These are phyloP conservation scores for Parus major DNA, from an alignment of 2,113 vertebrate genomes.

Conservation along the genomic window DNA sequence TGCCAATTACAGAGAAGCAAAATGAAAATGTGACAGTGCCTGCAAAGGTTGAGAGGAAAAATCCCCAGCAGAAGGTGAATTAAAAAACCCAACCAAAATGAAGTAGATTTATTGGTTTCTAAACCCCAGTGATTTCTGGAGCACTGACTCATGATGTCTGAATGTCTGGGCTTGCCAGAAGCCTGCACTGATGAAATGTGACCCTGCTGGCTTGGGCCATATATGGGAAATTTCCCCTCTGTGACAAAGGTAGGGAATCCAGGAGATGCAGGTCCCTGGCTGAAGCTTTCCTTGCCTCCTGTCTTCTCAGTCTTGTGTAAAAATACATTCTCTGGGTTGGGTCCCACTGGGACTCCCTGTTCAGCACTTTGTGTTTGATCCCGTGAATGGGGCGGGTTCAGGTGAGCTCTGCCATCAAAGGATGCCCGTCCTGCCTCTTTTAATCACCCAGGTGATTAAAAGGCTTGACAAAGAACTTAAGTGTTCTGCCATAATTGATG, in stretches of 20 bases:
- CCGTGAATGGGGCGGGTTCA: neutral
- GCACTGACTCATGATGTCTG: conserved; percentile 27
- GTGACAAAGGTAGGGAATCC: neutral
- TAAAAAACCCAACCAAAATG: neutral
- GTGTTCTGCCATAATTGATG: neutral
- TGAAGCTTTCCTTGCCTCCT: neutral
- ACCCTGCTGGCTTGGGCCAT: neutral
- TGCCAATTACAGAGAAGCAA: neutral
- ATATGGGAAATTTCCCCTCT: neutral
- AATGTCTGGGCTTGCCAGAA: conserved; percentile 29
- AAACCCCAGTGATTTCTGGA: neutral
- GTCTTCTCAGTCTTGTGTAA: neutral
- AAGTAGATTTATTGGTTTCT: neutral
- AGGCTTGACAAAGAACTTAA: neutral
- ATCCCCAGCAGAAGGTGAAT: neutral
- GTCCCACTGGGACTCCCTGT: neutral
- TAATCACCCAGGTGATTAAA: neutral
- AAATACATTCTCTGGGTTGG: neutral
- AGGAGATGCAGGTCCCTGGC: neutral
- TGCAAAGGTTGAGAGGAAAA: neutral
- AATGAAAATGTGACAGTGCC: neutral
- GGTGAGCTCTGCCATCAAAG: neutral
- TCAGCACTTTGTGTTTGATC: neutral
- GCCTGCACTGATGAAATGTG: neutral
- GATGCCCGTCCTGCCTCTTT: neutral